These are phyloP conservation scores for Lycocorax pyrrhopterus DNA, from an alignment of 2,113 vertebrate genomes.

Conservation along the genomic window DNA sequence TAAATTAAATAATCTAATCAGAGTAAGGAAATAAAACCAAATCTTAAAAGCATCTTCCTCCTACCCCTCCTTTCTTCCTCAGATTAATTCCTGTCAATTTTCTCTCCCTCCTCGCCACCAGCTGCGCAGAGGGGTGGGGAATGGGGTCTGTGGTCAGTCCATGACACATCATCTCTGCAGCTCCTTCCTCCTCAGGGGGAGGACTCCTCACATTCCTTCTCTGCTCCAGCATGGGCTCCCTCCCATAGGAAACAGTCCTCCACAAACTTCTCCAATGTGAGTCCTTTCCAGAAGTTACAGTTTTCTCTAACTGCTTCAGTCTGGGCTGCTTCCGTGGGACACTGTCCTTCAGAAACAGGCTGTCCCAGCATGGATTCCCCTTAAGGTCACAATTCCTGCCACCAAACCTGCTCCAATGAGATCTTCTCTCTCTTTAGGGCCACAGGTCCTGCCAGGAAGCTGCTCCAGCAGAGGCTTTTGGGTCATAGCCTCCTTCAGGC, in stretches of 20 bases:
- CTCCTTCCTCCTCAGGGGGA: not conserved
- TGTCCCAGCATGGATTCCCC: not conserved
- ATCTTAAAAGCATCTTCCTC: not conserved
- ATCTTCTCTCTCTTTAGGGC: not conserved
- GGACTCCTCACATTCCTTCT: not conserved
- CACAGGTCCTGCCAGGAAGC: not conserved
- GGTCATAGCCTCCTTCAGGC: not conserved
- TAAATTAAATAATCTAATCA: not conserved
- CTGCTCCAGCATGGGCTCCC: not conserved
- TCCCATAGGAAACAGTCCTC: not conserved
- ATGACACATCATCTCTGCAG: not conserved
- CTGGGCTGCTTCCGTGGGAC: not conserved
- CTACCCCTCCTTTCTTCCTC: not conserved
- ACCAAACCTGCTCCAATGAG: accelerated
- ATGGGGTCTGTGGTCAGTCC: too few relatives aligned
- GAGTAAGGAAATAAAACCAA: not conserved
- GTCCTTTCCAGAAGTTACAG: not conserved
- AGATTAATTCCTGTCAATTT: not conserved
- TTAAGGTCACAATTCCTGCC: not conserved
- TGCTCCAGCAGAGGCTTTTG: not conserved
- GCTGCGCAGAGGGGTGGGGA: accelerated
- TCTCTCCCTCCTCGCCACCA: not conserved
- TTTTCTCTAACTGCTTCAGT: not conserved
- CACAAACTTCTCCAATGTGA: not conserved
- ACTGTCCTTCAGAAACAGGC: not conserved